Percentiles rank a stretch among this genome's conserved stretches.
Evolutionary conservation across 2,797 vertebrate species (phyloP).

Genomic region (Aulostomus chinensis): DNA sequence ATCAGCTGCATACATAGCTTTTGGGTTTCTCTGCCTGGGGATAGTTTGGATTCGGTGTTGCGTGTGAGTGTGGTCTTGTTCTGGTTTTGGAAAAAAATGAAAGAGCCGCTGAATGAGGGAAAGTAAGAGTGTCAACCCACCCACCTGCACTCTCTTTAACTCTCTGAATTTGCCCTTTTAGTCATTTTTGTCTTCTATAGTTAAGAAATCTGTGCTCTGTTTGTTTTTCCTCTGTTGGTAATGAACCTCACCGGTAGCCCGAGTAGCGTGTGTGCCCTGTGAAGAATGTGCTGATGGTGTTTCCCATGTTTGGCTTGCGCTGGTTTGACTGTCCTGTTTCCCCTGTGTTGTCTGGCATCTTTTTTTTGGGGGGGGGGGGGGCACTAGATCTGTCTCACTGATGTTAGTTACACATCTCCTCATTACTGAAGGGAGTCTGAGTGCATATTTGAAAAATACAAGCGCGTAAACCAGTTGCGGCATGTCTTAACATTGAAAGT

Average conservation of each 20-base stretch:
- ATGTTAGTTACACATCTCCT: conserved; percentile 16
- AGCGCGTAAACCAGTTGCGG: conserved; percentile 41
- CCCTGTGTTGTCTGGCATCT: conserved; percentile 23
- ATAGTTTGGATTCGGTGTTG: background rate
- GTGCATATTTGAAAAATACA: conserved; percentile 55
- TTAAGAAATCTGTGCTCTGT: no score
- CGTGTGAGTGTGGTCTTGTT: background rate
- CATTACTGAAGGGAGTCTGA: conserved; percentile 2
- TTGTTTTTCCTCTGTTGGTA: no score
- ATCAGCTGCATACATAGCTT: background rate
- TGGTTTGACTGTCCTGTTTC: conserved; percentile 40
- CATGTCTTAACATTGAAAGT: conserved; percentile 45
- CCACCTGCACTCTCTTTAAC: background rate
- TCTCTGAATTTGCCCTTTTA: no score
- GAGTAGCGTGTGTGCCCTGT: no score
- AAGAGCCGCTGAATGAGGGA: no score
- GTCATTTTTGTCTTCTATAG: no score
- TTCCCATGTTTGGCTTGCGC: conserved; percentile 28
- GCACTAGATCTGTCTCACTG: conserved; percentile 16
- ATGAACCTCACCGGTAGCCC: no score
- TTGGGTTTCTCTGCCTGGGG: no score
- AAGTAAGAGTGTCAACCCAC: background rate
- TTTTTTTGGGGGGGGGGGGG: background rate
- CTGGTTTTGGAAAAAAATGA: background rate
- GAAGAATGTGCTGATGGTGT: conserved; percentile 20